Percentiles rank a stretch among this genome's conserved stretches.
phyloP scores from a whole-genome alignment of 35 echinoderm and acorn worm genomes.

The Strongylocentrotus purpuratus region DNA sequence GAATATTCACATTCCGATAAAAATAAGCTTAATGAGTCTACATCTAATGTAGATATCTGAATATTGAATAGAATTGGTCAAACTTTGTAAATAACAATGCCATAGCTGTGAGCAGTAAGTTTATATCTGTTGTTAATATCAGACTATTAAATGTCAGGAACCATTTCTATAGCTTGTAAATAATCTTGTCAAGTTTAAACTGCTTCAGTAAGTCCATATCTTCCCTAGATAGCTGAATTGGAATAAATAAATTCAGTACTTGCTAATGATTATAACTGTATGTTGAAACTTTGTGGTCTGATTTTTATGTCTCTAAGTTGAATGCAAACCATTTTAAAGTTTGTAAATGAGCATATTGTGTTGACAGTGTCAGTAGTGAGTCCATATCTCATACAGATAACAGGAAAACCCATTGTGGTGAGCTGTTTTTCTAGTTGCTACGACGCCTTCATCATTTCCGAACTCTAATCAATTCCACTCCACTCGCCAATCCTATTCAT shows the following conservation, averaged over 20 bases:
- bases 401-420: background rate
- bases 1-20: no score
- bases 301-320: background rate
- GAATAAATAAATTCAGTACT: no score
- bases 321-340: background rate
- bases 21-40: background rate
- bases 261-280: no score
- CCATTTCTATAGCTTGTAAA: background rate
- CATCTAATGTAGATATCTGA: background rate
- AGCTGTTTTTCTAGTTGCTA: background rate
- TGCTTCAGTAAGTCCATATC: background rate
- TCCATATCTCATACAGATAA: background rate
- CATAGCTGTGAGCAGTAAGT: background rate
- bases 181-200: background rate
- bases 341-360: background rate
- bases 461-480: background rate
- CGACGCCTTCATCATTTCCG: background rate
- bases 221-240: background rate
- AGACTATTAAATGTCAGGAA: background rate
- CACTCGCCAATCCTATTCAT: background rate
- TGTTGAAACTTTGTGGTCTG: background rate
- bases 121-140: background rate
- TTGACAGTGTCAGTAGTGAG: background rate
- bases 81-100: no score
- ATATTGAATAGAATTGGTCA: background rate